These are phyloP conservation scores for Campylomormyrus tamandua DNA, from an alignment of 2,113 vertebrate genomes.

Conservation along the genomic window DNA sequence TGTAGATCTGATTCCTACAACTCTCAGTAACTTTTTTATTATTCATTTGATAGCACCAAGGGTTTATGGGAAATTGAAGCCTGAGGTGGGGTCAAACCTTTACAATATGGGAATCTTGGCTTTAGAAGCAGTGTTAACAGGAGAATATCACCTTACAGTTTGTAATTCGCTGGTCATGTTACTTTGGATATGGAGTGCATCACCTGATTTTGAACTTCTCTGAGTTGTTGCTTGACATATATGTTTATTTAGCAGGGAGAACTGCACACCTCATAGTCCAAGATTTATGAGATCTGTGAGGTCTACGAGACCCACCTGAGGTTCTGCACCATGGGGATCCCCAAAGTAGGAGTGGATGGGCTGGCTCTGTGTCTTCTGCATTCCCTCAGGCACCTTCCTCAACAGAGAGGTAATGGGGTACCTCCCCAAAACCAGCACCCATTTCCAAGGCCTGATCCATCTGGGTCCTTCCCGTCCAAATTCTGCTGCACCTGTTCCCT, in stretches of 20 bases:
- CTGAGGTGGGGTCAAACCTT: neutral
- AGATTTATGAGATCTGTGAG: neutral
- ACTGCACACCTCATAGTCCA: neutral
- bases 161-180: neutral
- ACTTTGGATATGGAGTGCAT: neutral
- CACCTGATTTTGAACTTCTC: neutral
- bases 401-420: neutral
- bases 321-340: neutral
- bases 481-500: neutral
- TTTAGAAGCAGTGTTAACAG: neutral
- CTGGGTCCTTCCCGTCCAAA: neutral
- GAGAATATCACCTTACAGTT: neutral
- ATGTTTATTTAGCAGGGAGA: neutral
- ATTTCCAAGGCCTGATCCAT: neutral
- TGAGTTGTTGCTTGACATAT: neutral
- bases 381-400: neutral
- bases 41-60: neutral
- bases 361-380: neutral
- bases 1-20: neutral
- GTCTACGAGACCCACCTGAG: neutral
- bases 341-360: neutral
- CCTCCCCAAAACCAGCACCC: neutral
- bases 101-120: neutral
- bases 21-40: neutral
- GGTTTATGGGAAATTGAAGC: neutral